A percentile compares a stretch with the other conserved stretches of the same genome.
phyloP scores from a whole-genome alignment of 2,797 vertebrate species.

The Enteromius viviparus region DNA sequence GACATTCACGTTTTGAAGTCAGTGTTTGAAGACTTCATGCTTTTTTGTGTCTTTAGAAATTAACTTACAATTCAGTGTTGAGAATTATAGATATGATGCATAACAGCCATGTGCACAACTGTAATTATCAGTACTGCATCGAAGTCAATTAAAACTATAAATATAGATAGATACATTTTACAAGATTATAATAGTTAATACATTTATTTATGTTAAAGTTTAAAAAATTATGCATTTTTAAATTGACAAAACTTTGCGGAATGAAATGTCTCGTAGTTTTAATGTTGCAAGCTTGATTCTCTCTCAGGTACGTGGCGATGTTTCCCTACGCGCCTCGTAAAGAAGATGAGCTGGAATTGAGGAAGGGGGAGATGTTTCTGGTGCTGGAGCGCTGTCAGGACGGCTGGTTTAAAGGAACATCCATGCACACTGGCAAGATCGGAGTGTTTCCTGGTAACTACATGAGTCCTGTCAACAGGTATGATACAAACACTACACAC shows the following conservation, averaged over 20 bases:
- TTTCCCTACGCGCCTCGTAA: conserved; percentile 95
- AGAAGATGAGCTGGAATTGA: conserved; percentile 96
- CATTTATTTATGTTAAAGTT: too few species aligned
- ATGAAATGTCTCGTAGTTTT: conserved; percentile 5
- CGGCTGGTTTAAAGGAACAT: conserved; percentile 99
- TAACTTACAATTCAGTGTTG: not conserved
- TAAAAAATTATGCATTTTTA: not conserved
- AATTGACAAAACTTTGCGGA: not conserved
- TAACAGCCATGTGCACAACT: not conserved
- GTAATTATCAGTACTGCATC: conserved; percentile 1
- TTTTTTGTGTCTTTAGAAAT: not conserved
- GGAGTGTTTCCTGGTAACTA: conserved; percentile 99
- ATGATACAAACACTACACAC: not conserved
- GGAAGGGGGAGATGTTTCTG: conserved; percentile 98
- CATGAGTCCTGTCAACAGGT: conserved; percentile 97
- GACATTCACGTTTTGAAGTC: not conserved
- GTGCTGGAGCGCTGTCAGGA: conserved; percentile 98
- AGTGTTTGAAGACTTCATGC: conserved; percentile 22
- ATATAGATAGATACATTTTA: too few species aligned
- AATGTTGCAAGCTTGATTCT: not conserved
- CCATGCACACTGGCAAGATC: conserved; percentile 97
- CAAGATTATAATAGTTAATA: not conserved
- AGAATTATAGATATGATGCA: not conserved
- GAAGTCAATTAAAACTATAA: not conserved
- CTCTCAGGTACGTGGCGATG: conserved; percentile 89